Conservation (phyloP, 2,888 invertebrate species). For the Luffia ferchaultella region DNA sequence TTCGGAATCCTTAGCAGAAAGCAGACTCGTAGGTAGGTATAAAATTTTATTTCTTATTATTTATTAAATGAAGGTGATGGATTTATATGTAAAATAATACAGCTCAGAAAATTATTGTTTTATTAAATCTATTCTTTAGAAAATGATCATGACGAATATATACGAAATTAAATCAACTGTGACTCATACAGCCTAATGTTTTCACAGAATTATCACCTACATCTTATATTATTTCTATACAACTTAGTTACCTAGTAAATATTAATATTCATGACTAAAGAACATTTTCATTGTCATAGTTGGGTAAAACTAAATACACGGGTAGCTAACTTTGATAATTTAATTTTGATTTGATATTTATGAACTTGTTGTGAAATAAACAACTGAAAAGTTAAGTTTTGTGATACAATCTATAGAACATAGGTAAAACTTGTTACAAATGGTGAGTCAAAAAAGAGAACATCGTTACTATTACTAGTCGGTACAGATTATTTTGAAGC, state of each 20-base stretch:
- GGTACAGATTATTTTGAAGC: too few species aligned
- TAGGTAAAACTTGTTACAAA: too few species aligned
- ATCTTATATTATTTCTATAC: not conserved
- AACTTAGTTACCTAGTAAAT: not conserved
- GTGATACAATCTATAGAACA: not conserved
- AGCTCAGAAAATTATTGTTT: not conserved
- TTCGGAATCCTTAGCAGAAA: too few species aligned
- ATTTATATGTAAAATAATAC: not conserved
- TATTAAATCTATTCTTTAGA: too few species aligned
- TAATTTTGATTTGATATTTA: not conserved
- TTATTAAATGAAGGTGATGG: not conserved
- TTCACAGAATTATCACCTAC: not conserved
- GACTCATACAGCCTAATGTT: not conserved
- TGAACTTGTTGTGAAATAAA: not conserved
- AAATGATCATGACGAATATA: slow-evolving; percentile 4
- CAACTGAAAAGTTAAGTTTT: not conserved
- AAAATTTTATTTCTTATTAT: not conserved
- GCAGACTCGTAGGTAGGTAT: not conserved
- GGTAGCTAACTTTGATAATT: not conserved
- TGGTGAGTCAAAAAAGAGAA: too few species aligned
- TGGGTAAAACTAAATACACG: not conserved
- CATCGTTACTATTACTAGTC: too few species aligned
- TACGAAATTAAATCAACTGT: slow-evolving; percentile 1
- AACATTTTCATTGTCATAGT: not conserved
- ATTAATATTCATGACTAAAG: not conserved